Conservation (phyloP, 2,797 vertebrate species). For the Streptopelia turtur region DNA sequence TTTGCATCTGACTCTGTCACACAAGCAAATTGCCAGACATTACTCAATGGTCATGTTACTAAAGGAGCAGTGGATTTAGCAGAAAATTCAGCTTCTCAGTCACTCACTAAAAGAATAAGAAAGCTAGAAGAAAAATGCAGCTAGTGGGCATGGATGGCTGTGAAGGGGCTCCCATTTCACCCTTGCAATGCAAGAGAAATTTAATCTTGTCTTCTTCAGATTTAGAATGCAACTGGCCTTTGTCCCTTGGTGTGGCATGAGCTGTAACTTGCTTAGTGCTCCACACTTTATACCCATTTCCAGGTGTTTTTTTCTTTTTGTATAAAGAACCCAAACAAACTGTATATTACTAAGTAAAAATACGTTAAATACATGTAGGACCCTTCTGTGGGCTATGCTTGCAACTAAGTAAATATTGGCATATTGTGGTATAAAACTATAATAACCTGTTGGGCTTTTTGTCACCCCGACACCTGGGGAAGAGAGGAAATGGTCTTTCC, state of each 20-base stretch:
- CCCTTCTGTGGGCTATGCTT: background rate
- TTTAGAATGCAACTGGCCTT: background rate
- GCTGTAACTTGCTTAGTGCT: background rate
- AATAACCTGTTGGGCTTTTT: background rate
- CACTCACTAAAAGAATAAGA: background rate
- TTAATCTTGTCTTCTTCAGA: conserved; percentile 4
- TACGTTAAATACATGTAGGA: background rate
- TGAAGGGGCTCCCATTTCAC: background rate
- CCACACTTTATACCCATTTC: background rate
- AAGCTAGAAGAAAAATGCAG: background rate
- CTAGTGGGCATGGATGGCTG: background rate
- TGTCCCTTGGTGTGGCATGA: background rate
- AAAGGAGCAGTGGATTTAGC: conserved; percentile 14
- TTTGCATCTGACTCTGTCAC: conserved; percentile 44
- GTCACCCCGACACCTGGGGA: background rate
- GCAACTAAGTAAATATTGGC: background rate
- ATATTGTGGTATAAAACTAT: background rate
- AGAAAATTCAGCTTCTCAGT: conserved; percentile 5
- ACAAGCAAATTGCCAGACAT: conserved; percentile 23
- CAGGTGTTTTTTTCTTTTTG: background rate
- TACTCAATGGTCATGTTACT: background rate
- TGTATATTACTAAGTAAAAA: background rate
- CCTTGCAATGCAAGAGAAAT: background rate
- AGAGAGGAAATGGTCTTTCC: background rate
- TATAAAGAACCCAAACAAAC: conserved; percentile 2